These are phyloP conservation scores for Sparus aurata DNA, from an alignment of 2,797 vertebrate species.

Conservation along the genomic window DNA sequence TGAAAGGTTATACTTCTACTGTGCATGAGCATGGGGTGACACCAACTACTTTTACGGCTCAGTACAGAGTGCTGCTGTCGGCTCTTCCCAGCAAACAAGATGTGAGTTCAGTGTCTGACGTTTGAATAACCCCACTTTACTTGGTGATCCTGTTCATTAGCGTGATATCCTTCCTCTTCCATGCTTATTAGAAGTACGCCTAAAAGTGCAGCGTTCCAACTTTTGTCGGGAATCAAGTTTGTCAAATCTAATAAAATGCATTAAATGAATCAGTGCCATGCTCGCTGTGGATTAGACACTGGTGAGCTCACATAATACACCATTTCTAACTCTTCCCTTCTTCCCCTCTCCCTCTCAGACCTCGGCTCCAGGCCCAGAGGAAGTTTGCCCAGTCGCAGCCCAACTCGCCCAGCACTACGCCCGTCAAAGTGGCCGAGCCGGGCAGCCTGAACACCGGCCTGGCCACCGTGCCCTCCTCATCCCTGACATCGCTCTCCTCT, in stretches of 20 bases:
- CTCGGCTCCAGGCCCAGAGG: constrained; percentile 99
- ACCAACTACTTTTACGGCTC: no score
- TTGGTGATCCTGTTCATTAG: no score
- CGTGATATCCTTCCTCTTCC: no score
- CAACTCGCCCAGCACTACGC: constrained; percentile 99
- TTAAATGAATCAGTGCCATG: neutral
- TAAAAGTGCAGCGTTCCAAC: no score
- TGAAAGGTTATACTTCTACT: no score
- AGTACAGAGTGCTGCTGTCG: no score
- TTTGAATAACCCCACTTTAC: no score
- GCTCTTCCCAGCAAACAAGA: no score
- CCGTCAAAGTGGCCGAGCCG: constrained; percentile 95
- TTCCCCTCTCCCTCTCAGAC: constrained; percentile 82
- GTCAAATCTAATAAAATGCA: neutral
- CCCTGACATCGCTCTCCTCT: constrained; percentile 79
- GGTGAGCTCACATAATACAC: neutral
- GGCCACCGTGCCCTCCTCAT: constrained; percentile 65
- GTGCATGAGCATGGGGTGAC: no score
- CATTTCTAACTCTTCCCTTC: neutral
- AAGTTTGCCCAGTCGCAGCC: constrained; percentile 99
- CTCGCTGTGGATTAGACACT: neutral
- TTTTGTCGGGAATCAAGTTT: no score
- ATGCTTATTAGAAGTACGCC: no score
- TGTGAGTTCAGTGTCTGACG: no score
- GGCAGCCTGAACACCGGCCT: constrained; percentile 63